Percentiles rank a stretch among this genome's conserved stretches.
Evolutionary conservation across 1,140 invertebrate genomes (phyloP).

Genomic region (Bombus balteatus): DNA sequence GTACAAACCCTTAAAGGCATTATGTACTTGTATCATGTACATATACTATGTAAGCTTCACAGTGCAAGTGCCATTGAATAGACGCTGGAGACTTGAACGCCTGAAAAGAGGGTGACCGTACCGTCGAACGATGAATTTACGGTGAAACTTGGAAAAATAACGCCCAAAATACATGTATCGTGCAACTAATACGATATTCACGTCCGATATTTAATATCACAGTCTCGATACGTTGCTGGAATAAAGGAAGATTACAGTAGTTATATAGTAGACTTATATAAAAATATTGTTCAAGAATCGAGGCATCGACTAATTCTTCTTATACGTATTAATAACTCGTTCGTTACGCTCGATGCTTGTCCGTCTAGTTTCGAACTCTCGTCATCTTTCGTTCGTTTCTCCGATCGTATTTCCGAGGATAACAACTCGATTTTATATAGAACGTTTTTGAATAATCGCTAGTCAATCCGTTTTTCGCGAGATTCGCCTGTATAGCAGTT

Average conservation of each 20-base stretch:
- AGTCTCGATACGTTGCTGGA: neutral
- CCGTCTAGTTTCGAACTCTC: neutral
- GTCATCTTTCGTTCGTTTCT: neutral
- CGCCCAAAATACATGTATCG: neutral
- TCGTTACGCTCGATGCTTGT: slow-evolving; percentile 2
- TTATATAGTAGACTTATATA: neutral
- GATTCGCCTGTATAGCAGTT: neutral
- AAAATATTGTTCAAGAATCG: slow-evolving; percentile 28
- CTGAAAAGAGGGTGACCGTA: neutral
- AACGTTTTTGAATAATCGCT: slow-evolving; percentile 4
- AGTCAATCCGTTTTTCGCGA: slow-evolving; percentile 17
- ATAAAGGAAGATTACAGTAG: slow-evolving; percentile 6
- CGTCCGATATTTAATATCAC: neutral
- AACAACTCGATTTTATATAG: neutral
- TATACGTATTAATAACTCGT: neutral
- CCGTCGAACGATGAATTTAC: neutral
- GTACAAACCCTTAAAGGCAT: slow-evolving; percentile 62
- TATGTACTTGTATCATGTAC: slow-evolving; percentile 55
- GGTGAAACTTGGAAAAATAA: neutral
- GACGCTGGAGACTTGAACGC: slow-evolving; percentile 24
- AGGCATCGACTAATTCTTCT: slow-evolving; percentile 13
- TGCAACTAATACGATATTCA: neutral
- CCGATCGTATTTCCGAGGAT: neutral
- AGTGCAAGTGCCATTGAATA: slow-evolving; percentile 62
- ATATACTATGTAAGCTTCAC: slow-evolving; percentile 58